A percentile compares a stretch with the other conserved stretches of the same genome.
Conservation (phyloP, 2,888 invertebrate species). For the Eupithecia subfuscata region DNA sequence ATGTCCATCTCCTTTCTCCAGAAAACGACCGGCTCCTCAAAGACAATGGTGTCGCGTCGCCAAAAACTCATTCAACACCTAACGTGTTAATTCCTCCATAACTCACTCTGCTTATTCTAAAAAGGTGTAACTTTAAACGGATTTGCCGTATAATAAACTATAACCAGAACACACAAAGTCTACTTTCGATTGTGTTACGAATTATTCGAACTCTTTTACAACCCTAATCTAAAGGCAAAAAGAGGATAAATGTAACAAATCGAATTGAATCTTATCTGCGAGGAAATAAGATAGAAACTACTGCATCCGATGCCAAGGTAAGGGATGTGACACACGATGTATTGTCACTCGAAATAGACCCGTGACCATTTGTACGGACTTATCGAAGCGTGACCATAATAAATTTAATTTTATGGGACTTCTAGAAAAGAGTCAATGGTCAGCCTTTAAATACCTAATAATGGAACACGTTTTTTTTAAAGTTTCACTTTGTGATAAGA, state of each 20-base stretch:
- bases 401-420: slow-evolving; percentile 77
- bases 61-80: slow-evolving; percentile 55
- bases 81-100: slow-evolving; percentile 56
- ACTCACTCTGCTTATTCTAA: background rate
- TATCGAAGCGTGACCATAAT: slow-evolving; percentile 70
- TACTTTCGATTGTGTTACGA: slow-evolving; percentile 8
- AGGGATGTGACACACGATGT: slow-evolving; percentile 49
- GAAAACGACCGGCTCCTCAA: slow-evolving; percentile 53
- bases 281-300: background rate
- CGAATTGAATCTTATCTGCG: background rate
- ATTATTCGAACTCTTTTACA: slow-evolving; percentile 22
- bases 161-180: background rate
- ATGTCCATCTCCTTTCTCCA: slow-evolving; percentile 38
- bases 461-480: slow-evolving; percentile 52
- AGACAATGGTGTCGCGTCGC: slow-evolving; percentile 53
- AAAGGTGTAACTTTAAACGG: background rate
- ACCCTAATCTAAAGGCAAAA: slow-evolving; percentile 18
- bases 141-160: background rate
- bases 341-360: slow-evolving; percentile 51
- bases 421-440: slow-evolving; percentile 61
- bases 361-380: slow-evolving; percentile 58
- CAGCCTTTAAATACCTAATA: slow-evolving; percentile 55
- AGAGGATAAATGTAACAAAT: background rate
- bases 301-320: slow-evolving; percentile 19
- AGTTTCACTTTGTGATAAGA: slow-evolving; percentile 9